Evolutionary conservation across 2,113 vertebrate genomes (phyloP).

Genomic region (Pangasianodon gigas): DNA sequence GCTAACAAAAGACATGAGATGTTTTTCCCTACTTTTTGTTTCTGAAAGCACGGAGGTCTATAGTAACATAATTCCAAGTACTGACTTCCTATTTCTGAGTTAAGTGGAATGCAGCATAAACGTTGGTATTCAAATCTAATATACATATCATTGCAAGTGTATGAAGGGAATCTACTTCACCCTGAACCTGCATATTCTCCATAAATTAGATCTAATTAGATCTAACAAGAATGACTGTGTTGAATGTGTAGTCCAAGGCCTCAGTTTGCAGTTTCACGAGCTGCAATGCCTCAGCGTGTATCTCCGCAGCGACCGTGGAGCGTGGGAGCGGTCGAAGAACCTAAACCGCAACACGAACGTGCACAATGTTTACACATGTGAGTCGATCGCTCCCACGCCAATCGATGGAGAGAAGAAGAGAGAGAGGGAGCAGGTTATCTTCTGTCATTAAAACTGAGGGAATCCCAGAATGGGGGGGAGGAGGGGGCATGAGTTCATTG

Average conservation of each 20-base stretch:
- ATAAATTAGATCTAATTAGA: neutral
- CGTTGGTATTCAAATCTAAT: neutral
- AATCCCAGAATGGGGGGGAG: constrained; percentile 55
- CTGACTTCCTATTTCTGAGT: neutral
- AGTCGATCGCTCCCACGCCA: constrained; percentile 76
- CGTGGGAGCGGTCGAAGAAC: constrained; percentile 47
- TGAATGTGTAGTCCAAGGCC: neutral
- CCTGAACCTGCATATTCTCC: neutral
- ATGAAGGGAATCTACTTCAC: neutral
- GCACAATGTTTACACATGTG: constrained; percentile 76
- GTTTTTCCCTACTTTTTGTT: neutral
- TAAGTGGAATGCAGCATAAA: neutral
- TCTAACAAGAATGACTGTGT: neutral
- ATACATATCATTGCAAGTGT: neutral
- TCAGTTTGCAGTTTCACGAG: neutral
- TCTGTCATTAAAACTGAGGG: constrained; percentile 71
- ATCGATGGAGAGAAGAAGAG: constrained; percentile 72
- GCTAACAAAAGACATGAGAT: neutral
- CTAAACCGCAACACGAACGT: constrained; percentile 62
- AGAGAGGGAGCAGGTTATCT: constrained; percentile 79
- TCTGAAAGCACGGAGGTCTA: neutral
- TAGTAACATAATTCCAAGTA: neutral
- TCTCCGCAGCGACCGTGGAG: constrained; percentile 4
- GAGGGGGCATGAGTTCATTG: constrained; percentile 74
- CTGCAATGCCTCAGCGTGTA: neutral